Conservation (phyloP, 37 sponge, comb jelly and placozoan species). For the Beroe ovata region DNA sequence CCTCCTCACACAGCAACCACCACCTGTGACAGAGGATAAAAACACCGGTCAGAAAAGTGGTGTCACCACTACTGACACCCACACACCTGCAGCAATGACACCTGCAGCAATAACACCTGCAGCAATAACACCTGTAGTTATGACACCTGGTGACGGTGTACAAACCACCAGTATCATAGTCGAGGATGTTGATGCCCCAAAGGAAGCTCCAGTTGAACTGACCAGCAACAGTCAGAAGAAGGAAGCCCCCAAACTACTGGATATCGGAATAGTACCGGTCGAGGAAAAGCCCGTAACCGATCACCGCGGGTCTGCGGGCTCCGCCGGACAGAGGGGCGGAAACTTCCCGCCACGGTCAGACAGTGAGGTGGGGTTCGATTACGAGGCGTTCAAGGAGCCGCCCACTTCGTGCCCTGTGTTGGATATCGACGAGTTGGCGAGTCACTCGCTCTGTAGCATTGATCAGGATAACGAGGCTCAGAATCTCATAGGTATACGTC, state of each 20-base stretch:
- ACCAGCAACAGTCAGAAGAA: background rate
- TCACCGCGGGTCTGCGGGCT: background rate
- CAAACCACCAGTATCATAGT: background rate
- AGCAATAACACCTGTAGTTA: background rate
- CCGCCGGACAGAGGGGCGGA: background rate
- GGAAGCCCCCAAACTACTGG: background rate
- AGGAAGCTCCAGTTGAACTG: background rate
- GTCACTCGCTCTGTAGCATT: background rate
- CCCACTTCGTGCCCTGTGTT: background rate
- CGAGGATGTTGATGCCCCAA: background rate
- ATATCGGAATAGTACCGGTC: background rate
- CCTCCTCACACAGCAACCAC: background rate
- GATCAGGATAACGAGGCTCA: background rate
- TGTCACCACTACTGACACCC: background rate
- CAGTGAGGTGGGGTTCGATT: background rate
- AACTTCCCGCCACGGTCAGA: background rate
- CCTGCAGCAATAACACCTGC: too few relatives aligned
- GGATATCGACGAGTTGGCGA: background rate
- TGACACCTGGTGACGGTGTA: too few relatives aligned
- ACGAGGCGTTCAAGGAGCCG: conserved; percentile 4
- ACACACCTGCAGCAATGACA: background rate
- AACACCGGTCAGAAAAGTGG: background rate
- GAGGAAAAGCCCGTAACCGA: background rate
- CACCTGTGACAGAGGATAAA: background rate
- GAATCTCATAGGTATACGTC: conserved; percentile 11